These are phyloP conservation scores for Campoplex capitator DNA, from an alignment of 2,888 invertebrate species.

Conservation along the genomic window DNA sequence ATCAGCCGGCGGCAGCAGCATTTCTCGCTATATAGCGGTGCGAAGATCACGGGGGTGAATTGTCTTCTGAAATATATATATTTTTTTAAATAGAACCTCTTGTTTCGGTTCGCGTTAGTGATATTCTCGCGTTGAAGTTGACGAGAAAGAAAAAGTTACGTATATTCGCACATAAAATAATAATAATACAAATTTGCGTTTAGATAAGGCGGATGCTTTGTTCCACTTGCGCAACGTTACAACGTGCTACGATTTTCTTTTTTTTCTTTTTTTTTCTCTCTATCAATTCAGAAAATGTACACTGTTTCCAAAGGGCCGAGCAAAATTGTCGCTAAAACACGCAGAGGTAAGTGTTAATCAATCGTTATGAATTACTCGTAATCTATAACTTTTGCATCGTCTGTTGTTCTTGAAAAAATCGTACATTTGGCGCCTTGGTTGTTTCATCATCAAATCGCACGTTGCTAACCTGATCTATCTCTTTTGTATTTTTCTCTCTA, in stretches of 20 bases:
- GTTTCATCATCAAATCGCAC: conserved; percentile 21
- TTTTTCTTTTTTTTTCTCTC: conserved; percentile 51
- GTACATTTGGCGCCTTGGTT: conserved; percentile 20
- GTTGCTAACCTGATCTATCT: conserved; percentile 12
- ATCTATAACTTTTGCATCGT: neutral
- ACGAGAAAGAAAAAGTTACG: neutral
- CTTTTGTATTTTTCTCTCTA: neutral
- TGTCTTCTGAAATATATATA: conserved; percentile 9
- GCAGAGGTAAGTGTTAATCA: conserved; percentile 87
- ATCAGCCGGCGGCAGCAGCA: conserved; percentile 56
- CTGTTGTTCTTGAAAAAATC: neutral
- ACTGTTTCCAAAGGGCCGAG: conserved; percentile 95
- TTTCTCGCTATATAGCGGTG: conserved; percentile 8
- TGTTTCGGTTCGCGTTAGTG: conserved; percentile 11
- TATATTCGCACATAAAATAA: conserved; percentile 2
- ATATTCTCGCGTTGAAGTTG: neutral
- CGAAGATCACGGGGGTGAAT: conserved; percentile 12
- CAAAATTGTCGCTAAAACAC: conserved; percentile 94
- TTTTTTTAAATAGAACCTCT: conserved; percentile 9
- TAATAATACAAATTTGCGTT: neutral
- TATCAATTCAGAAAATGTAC: conserved; percentile 88
- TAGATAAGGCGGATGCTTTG: conserved; percentile 51
- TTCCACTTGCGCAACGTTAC: conserved; percentile 43
- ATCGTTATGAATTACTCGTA: conserved; percentile 6
- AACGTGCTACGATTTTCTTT: conserved; percentile 46